Evolutionary conservation across 2,113 vertebrate species (phyloP).

Genomic region (Scolopax mira): DNA sequence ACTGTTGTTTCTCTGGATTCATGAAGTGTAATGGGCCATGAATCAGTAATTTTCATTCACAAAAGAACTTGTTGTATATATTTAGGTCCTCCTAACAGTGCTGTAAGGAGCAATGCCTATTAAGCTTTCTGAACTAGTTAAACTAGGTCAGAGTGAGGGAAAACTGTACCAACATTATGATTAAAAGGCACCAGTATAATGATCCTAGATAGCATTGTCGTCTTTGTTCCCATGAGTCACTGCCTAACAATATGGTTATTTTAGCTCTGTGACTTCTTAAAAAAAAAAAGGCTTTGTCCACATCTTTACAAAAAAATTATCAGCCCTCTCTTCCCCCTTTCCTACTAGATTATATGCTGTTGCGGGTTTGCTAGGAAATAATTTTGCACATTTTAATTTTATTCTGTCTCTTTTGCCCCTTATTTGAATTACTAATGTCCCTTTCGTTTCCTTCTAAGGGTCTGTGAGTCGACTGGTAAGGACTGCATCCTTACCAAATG

Average conservation of each 20-base stretch:
- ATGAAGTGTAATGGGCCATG: conserved; percentile 56
- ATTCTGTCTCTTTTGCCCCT: conserved; percentile 32
- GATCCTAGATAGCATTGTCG: conserved; percentile 57
- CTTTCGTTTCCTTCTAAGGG: not conserved
- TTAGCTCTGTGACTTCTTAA: conserved; percentile 61
- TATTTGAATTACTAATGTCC: conserved; percentile 65
- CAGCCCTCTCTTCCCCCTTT: not conserved
- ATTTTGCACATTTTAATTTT: conserved; percentile 16
- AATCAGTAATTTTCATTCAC: conserved; percentile 63
- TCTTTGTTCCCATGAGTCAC: conserved; percentile 68
- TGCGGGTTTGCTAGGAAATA: not conserved
- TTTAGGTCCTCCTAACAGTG: conserved; percentile 38
- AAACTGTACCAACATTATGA: conserved; percentile 68
- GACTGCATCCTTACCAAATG: conserved; percentile 26
- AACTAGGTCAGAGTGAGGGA: conserved; percentile 67
- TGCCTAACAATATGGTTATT: conserved; percentile 76
- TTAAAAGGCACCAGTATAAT: conserved; percentile 64
- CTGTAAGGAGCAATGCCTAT: conserved; percentile 63
- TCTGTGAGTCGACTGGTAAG: not conserved
- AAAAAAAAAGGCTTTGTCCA: conserved; percentile 34
- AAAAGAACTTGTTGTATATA: conserved; percentile 63
- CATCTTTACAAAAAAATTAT: not conserved
- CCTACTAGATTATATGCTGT: not conserved
- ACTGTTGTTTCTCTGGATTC: conserved; percentile 40
- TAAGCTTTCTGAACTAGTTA: conserved; percentile 60